These are phyloP conservation scores for Speoplatyrhinus poulsoni DNA, from an alignment of 2,113 vertebrate genomes.

Conservation along the genomic window DNA sequence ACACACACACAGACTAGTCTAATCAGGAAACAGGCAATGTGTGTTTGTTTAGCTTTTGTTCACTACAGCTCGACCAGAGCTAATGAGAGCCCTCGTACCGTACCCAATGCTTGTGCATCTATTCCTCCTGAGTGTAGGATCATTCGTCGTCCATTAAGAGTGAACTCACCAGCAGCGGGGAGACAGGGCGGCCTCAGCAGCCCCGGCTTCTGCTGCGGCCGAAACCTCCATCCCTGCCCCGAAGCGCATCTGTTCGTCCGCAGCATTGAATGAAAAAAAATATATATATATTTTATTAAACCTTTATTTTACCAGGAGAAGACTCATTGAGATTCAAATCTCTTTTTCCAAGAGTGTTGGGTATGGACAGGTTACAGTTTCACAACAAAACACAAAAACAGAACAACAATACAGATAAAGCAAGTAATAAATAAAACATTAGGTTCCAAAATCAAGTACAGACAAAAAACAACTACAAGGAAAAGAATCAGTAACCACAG, in stretches of 20 bases:
- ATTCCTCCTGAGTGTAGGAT: conserved; percentile 17
- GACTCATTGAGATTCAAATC: too few relatives aligned
- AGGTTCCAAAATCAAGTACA: too few relatives aligned
- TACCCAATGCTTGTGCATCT: background rate
- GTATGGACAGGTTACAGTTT: too few relatives aligned
- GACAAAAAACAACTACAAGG: too few relatives aligned
- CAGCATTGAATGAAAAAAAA: conserved; percentile 1
- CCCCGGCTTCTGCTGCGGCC: conserved; percentile 8
- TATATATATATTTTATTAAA: too few relatives aligned
- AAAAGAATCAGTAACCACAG: too few relatives aligned
- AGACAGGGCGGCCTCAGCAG: background rate
- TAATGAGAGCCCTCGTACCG: background rate
- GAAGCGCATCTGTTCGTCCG: conserved; percentile 46
- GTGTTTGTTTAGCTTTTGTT: conserved; percentile 14
- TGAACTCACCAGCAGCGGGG: conserved; percentile 10
- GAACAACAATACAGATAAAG: too few relatives aligned
- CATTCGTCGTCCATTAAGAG: conserved; percentile 1
- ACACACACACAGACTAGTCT: background rate
- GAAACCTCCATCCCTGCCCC: too few relatives aligned
- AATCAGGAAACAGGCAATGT: conserved; percentile 3
- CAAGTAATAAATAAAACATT: too few relatives aligned
- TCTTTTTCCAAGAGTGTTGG: too few relatives aligned
- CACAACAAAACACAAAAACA: too few relatives aligned
- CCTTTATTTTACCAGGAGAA: too few relatives aligned
- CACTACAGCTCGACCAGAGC: background rate